phyloP scores from a whole-genome alignment of 2,888 invertebrate species.

The Harmothoe impar region DNA sequence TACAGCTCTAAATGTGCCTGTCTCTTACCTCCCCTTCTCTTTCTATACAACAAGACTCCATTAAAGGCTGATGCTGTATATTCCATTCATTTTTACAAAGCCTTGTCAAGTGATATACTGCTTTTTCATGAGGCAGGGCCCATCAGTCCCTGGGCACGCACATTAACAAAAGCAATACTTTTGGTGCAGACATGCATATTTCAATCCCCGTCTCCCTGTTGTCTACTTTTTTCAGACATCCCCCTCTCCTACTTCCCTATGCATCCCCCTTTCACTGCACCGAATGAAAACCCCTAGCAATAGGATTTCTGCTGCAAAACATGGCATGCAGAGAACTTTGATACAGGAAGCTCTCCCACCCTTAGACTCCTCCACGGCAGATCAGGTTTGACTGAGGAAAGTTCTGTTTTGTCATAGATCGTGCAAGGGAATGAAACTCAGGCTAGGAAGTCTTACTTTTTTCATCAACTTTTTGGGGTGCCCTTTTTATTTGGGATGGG shows the following conservation, averaged over 20 bases:
- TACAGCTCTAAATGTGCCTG: neutral
- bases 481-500: neutral
- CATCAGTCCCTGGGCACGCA: slow-evolving; percentile 20
- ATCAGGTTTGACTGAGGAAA: slow-evolving; percentile 39
- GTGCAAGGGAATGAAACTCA: slow-evolving; percentile 30
- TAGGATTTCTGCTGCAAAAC: slow-evolving; percentile 45
- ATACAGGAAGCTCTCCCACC: slow-evolving; percentile 39
- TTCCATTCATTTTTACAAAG: slow-evolving; percentile 54
- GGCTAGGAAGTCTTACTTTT: too few species aligned
- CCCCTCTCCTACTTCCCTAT: too few species aligned
- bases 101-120: slow-evolving; percentile 42
- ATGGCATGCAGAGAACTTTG: slow-evolving; percentile 59
- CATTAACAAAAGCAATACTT: slow-evolving; percentile 53
- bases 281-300: neutral
- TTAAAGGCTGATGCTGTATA: slow-evolving; percentile 30
- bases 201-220: slow-evolving; percentile 7
- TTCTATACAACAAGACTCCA: neutral
- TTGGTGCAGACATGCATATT: slow-evolving; percentile 57
- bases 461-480: neutral
- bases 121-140: slow-evolving; percentile 37
- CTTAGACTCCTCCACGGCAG: slow-evolving; percentile 6
- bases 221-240: slow-evolving; percentile 40
- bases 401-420: slow-evolving; percentile 52
- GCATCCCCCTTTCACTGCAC: too few species aligned
- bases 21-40: neutral